Percentiles rank a stretch among this genome's conserved stretches.
Evolutionary conservation across 2,113 vertebrate genomes (phyloP).

Genomic region (Pandion haliaetus): DNA sequence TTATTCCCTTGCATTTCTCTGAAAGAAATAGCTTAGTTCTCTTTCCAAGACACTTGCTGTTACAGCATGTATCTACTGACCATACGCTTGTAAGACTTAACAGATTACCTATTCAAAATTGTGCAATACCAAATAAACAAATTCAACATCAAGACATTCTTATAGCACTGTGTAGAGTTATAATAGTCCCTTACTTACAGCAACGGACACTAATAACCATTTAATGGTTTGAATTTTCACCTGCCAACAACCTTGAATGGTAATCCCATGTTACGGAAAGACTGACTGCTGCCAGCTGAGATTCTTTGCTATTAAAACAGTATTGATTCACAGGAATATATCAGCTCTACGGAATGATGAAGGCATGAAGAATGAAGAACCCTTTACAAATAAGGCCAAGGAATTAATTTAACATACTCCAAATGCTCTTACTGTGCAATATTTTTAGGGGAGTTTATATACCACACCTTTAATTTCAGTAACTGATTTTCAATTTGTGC

Average conservation of each 20-base stretch:
- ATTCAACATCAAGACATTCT: not conserved
- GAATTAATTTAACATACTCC: not conserved
- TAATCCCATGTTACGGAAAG: not conserved
- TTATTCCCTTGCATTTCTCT: not conserved
- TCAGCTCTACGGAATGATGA: not conserved
- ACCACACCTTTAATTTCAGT: constrained; percentile 86
- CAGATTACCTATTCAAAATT: not conserved
- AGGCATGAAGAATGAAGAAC: not conserved
- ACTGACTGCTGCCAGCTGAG: not conserved
- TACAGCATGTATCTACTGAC: not conserved
- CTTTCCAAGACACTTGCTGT: not conserved
- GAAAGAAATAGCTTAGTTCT: not conserved
- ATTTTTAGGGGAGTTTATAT: not conserved
- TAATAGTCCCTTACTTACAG: not conserved
- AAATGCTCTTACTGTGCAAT: not conserved
- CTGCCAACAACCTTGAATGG: not conserved
- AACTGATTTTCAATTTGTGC: constrained; percentile 87
- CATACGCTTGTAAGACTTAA: not conserved
- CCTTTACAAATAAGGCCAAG: not conserved
- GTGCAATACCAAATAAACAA: not conserved
- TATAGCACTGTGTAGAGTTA: not conserved
- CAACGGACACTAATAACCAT: not conserved
- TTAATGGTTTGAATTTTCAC: not conserved
- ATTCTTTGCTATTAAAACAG: not conserved
- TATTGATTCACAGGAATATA: not conserved